phyloP scores from a whole-genome alignment of 2,888 invertebrate genomes.

The Cancer borealis region DNA sequence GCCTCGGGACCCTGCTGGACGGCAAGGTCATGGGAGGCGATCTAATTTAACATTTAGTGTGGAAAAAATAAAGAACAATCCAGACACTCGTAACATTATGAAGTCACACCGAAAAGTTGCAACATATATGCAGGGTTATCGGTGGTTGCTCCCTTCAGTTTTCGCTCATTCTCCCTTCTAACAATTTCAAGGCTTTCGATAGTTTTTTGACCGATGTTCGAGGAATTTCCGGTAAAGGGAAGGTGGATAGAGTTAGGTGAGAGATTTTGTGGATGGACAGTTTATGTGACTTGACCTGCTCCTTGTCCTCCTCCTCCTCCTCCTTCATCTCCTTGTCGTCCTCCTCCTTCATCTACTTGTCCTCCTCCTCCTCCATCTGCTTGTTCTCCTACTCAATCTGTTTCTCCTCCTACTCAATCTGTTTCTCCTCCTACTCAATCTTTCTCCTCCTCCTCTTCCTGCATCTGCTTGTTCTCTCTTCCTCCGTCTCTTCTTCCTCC shows the following conservation, averaged over 20 bases:
- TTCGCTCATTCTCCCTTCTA: neutral
- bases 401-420: neutral
- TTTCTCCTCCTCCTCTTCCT: neutral
- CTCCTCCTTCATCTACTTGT: neutral
- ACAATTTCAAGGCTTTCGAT: neutral
- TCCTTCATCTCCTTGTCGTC: no score
- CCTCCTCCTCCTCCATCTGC: neutral
- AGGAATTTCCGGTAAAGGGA: neutral
- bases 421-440: no score
- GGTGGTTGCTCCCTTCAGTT: neutral
- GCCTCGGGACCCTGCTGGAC: neutral
- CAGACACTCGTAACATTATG: slow-evolving; percentile 1
- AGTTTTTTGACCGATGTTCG: neutral
- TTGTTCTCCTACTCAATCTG: no score
- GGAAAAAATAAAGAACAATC: no score
- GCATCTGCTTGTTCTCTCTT: no score
- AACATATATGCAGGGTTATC: neutral
- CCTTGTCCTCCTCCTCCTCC: neutral
- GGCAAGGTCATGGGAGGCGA: neutral
- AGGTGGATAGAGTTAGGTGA: neutral
- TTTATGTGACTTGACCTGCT: slow-evolving; percentile 5
- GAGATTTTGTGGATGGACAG: neutral
- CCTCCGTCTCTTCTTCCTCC: no score
- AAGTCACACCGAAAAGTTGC: neutral
- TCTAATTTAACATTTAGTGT: no score